phyloP scores from a whole-genome alignment of 2,797 vertebrate species.

The Clarias platycephalus region DNA sequence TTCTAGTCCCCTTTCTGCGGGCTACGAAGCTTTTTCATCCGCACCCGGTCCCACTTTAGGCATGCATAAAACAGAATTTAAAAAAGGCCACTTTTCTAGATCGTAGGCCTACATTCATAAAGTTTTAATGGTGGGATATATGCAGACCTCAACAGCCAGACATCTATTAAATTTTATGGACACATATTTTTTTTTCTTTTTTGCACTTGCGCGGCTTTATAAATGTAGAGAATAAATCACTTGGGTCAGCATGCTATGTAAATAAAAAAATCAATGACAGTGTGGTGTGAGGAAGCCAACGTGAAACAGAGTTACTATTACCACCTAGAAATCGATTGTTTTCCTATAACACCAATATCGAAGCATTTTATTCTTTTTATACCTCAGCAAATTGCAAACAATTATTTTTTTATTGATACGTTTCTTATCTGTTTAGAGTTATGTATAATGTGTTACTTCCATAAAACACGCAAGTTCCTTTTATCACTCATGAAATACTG shows the following conservation, averaged over 20 bases:
- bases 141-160: constrained; percentile 68
- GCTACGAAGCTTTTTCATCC: background rate
- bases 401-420: background rate
- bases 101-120: constrained; percentile 9
- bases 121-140: constrained; percentile 63
- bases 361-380: background rate
- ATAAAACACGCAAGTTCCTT: background rate
- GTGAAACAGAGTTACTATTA: background rate
- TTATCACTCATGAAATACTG: background rate
- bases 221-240: background rate
- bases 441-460: background rate
- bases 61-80: constrained; percentile 15
- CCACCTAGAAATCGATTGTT: background rate
- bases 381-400: background rate
- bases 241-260: background rate
- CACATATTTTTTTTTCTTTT: constrained; percentile 63
- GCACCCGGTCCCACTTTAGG: background rate
- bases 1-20: constrained; percentile 1
- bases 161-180: constrained; percentile 68
- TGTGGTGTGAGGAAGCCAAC: background rate
- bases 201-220: constrained; percentile 58
- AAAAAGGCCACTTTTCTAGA: constrained; percentile 15
- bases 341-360: background rate
- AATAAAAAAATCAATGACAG: background rate
- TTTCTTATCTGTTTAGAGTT: background rate